Evolutionary conservation across 2,888 invertebrate species (phyloP), one percentile per base, ranked within the genome.

Genomic region (Uloborus plumipes): DNA sequence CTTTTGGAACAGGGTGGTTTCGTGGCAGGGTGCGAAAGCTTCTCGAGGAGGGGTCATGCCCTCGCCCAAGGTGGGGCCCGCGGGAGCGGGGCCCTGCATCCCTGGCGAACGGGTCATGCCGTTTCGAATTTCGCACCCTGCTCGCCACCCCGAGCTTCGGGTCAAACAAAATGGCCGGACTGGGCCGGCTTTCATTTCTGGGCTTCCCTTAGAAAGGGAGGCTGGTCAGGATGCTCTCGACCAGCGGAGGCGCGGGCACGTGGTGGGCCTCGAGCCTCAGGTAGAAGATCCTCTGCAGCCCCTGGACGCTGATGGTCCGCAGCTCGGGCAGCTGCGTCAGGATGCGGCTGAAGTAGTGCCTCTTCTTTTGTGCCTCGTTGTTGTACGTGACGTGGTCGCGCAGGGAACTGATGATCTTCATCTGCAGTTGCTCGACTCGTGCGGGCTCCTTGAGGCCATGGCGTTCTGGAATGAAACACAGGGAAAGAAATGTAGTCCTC

Each of bases 371-470:
- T 47, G 94, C 95, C 87, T 95, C 94, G 39, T 94, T 93, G 89
- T 95, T 94, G 89, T 95, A 95, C 22, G 97, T 97, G 88, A 97
- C 97, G 91, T 99, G 98, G 88, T 99, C 98, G 62, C 97, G 93
- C 81, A 99, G 91, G 83, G 97, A 96, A 84, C 95, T 95, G 87
- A 98, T 96, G 88, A 99, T 95, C 90, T 97, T 97, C 94, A 96
- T 97, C 89, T 99, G 98, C 20, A 98, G 91, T 87, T 95, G 95
- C 89, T 99, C 98, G 86, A 98, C 95, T 87, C 95, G 94, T 88
- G 94, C 94, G 0, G 96, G 95, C 88, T 98, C 97, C 88, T 94
- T 94, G 86, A 98, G 90, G 64, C 97, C 97, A 88, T 97, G 97
- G 39, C 98, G 93, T 90, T 97, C 97, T 97, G 92, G 62, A 89